phyloP scores from a whole-genome alignment of 2,888 invertebrate genomes.

The Cremastinae sp. region DNA sequence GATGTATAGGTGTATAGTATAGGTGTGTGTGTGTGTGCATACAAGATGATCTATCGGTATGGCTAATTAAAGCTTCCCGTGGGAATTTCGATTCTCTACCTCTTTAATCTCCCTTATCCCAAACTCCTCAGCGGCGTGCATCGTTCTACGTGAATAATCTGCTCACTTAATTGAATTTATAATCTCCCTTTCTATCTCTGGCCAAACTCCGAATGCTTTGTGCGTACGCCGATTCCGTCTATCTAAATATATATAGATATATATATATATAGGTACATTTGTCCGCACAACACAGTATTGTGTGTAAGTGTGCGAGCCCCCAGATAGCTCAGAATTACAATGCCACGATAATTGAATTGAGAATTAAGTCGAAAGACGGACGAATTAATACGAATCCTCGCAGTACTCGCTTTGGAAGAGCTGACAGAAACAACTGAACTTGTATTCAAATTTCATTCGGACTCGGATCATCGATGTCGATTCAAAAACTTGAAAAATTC shows the following conservation, averaged over 20 bases:
- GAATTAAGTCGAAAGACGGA: slow-evolving; percentile 43
- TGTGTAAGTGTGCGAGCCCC: slow-evolving; percentile 5
- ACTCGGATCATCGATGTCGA: neutral
- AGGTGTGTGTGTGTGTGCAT: slow-evolving; percentile 35
- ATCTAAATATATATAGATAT: slow-evolving; percentile 6
- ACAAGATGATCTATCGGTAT: slow-evolving; percentile 51
- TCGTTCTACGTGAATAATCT: slow-evolving; percentile 53
- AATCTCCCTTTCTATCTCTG: slow-evolving; percentile 47
- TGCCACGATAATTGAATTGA: slow-evolving; percentile 39
- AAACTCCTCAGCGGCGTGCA: slow-evolving; percentile 3
- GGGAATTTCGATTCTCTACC: slow-evolving; percentile 38
- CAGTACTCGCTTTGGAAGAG: neutral
- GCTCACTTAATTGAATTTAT: slow-evolving; percentile 62
- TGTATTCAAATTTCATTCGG: neutral
- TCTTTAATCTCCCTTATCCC: slow-evolving; percentile 19
- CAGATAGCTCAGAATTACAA: slow-evolving; percentile 27
- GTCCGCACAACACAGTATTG: slow-evolving; percentile 5
- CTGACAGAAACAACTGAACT: neutral
- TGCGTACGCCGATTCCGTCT: slow-evolving; percentile 6
- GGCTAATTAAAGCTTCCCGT: slow-evolving; percentile 55
- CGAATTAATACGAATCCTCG: slow-evolving; percentile 31
- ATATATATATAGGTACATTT: slow-evolving; percentile 6
- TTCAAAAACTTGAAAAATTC: neutral
- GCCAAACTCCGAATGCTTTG: slow-evolving; percentile 32
- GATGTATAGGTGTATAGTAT: neutral